Conservation (phyloP, 2,113 vertebrate species). For the Caranx melampygus region DNA sequence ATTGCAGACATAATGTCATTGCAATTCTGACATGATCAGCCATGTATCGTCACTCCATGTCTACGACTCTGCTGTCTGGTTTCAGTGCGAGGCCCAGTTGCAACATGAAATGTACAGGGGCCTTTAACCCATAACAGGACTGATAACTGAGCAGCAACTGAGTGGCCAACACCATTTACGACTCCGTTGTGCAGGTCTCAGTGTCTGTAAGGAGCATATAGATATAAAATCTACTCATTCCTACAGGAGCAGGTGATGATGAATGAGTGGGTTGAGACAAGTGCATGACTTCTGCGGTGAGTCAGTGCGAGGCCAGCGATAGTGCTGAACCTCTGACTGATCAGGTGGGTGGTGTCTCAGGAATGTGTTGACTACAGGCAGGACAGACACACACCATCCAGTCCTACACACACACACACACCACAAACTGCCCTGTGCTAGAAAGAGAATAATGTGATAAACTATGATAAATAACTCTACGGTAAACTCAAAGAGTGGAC, state of each 20-base stretch:
- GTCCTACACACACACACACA: background rate
- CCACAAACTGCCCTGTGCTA: background rate
- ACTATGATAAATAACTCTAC: background rate
- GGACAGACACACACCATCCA: slow-evolving; percentile 19
- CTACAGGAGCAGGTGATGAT: background rate
- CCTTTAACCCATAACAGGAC: background rate
- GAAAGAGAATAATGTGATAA: background rate
- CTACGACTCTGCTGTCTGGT: background rate
- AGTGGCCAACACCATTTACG: slow-evolving; percentile 20
- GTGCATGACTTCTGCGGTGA: slow-evolving; percentile 1
- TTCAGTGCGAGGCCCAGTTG: background rate
- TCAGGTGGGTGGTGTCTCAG: slow-evolving; percentile 32
- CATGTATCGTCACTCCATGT: background rate
- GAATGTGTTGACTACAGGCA: slow-evolving; percentile 54
- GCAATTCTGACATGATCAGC: background rate
- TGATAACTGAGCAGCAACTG: slow-evolving; percentile 17
- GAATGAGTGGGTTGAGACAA: background rate
- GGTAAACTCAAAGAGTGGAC: background rate
- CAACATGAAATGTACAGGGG: slow-evolving; percentile 16
- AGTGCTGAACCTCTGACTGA: slow-evolving; percentile 19
- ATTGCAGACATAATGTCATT: background rate
- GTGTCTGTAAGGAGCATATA: background rate
- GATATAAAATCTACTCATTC: background rate
- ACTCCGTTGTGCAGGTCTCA: background rate
- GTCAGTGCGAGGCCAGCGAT: slow-evolving; percentile 16